Conservation (phyloP, 2,113 vertebrate species). For the Oncorhynchus kisutch region DNA sequence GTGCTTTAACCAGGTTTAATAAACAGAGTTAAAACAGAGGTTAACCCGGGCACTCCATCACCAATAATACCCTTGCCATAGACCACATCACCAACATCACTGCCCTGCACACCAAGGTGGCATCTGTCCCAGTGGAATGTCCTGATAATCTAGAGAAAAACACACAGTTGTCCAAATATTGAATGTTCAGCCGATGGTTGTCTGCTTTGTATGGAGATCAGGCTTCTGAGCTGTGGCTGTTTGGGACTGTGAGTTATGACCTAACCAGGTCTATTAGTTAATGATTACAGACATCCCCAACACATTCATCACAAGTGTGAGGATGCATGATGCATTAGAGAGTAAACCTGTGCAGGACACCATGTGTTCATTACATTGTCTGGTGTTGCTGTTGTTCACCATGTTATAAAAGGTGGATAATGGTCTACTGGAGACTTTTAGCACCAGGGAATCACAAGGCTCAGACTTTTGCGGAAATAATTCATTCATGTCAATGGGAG, state of each 20-base stretch:
- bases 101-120: not conserved
- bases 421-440: no score
- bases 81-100: not conserved
- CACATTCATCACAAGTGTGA: not conserved
- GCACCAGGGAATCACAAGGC: no score
- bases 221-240: not conserved
- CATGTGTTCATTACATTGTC: not conserved
- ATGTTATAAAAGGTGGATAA: no score
- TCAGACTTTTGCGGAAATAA: no score
- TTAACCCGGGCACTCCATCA: not conserved
- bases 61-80: not conserved
- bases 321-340: no score
- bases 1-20: no score
- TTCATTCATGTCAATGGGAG: no score
- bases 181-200: not conserved
- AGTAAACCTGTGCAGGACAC: not conserved
- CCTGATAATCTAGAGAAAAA: not conserved
- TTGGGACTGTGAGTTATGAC: not conserved
- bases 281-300: not conserved
- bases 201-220: not conserved
- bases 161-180: constrained; percentile 6
- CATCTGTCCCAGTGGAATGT: not conserved
- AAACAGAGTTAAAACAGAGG: no score
- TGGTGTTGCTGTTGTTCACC: no score
- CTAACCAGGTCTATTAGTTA: not conserved